Percentiles rank a stretch among this genome's conserved stretches.
These are phyloP conservation scores for Clarias gariepinus DNA, from an alignment of 2,113 vertebrate species.

Conservation along the genomic window DNA sequence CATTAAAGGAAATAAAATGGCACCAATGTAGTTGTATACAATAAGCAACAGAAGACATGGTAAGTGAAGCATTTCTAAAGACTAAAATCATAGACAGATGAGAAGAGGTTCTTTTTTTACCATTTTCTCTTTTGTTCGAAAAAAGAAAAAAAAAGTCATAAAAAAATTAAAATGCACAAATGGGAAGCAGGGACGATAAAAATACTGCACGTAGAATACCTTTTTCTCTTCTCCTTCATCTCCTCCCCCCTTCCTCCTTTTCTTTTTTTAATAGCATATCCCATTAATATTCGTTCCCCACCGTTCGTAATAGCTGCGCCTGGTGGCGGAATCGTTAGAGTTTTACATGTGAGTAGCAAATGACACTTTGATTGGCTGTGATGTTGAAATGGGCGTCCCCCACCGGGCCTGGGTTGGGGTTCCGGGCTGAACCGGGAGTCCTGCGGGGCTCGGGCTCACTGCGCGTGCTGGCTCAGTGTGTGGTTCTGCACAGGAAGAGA, in stretches of 20 bases:
- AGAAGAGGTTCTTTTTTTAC: constrained; percentile 62
- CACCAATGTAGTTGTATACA: constrained; percentile 94
- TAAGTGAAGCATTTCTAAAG: constrained; percentile 86
- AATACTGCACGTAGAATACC: constrained; percentile 99
- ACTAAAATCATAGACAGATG: constrained; percentile 86
- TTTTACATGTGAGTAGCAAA: constrained; percentile 99
- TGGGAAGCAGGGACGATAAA: constrained; percentile 94
- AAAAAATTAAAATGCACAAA: constrained; percentile 66
- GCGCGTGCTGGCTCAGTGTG: constrained; percentile 99
- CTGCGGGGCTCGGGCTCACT: constrained; percentile 95
- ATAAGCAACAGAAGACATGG: constrained; percentile 88
- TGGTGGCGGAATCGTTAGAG: constrained; percentile 99
- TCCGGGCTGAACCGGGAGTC: constrained; percentile 94
- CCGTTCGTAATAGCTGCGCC: constrained; percentile 99
- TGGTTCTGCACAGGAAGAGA: constrained; percentile 97
- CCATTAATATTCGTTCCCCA: constrained; percentile 99
- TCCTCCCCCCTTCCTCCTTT: constrained; percentile 59
- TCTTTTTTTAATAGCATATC: constrained; percentile 92
- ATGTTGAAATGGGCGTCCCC: constrained; percentile 99
- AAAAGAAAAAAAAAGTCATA: constrained; percentile 68
- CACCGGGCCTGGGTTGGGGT: constrained; percentile 94
- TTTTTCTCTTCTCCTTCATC: constrained; percentile 67
- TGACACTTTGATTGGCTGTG: constrained; percentile 99
- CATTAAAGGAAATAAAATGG: constrained; percentile 56
- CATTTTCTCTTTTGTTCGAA: constrained; percentile 54